Evolutionary conservation across 2,797 vertebrate genomes (phyloP).

Genomic region (Sebastes oblongus): DNA sequence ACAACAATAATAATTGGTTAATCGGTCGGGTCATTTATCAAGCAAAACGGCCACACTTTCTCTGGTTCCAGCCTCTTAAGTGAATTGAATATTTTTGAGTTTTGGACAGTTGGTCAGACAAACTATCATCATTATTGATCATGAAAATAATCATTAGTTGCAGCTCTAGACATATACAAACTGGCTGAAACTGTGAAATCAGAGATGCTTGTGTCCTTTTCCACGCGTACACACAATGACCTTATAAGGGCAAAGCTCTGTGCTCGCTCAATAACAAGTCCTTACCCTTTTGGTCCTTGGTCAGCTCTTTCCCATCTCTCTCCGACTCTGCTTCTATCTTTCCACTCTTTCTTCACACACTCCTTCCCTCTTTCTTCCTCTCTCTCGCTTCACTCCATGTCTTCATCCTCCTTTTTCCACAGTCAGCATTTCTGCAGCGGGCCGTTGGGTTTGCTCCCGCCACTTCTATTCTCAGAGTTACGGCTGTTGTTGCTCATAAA

Average conservation of each 20-base stretch:
- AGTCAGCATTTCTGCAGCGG: conserved; percentile 59
- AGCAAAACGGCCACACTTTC: not conserved
- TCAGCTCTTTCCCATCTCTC: conserved; percentile 51
- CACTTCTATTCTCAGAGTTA: conserved; percentile 68
- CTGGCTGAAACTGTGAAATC: conserved; percentile 5
- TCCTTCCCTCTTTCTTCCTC: conserved; percentile 13
- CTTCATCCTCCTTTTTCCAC: conserved; percentile 20
- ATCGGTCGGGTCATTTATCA: not conserved
- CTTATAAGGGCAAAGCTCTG: conserved; percentile 59
- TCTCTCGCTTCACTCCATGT: conserved; percentile 18
- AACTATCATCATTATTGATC: not conserved
- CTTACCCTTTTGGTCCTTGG: conserved; percentile 26
- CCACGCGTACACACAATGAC: conserved; percentile 20
- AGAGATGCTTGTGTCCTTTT: conserved; percentile 6
- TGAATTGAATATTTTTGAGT: not conserved
- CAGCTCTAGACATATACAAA: not conserved
- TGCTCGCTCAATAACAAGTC: conserved; percentile 28
- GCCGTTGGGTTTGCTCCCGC: conserved; percentile 49
- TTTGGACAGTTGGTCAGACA: not conserved
- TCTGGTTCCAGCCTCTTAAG: not conserved
- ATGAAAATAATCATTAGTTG: not conserved
- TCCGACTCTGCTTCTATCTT: conserved; percentile 36
- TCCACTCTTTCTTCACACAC: conserved; percentile 19
- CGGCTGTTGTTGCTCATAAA: conserved; percentile 72
- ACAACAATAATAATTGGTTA: not conserved